A percentile compares a stretch with the other conserved stretches of the same genome.
Conservation (phyloP, 2,113 vertebrate species). For the Melospiza georgiana region DNA sequence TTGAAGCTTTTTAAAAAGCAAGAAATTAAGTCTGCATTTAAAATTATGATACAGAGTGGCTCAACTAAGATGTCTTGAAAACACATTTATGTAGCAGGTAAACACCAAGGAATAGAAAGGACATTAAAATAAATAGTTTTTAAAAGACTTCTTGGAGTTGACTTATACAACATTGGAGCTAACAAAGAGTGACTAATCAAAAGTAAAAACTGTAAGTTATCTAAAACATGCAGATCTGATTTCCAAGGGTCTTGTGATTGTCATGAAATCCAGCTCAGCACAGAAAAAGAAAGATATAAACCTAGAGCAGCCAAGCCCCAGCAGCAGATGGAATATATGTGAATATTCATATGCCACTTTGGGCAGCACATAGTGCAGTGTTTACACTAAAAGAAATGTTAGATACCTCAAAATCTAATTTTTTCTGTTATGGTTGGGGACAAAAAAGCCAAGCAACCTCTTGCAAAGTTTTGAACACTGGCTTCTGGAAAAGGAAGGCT, state of each 20-base stretch:
- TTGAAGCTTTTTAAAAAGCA: conserved; percentile 7
- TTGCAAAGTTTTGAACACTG: not conserved
- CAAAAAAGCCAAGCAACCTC: not conserved
- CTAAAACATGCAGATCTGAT: not conserved
- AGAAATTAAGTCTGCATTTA: not conserved
- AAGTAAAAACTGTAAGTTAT: conserved; percentile 21
- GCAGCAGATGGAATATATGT: conserved; percentile 37
- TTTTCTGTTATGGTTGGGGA: not conserved
- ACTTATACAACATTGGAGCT: conserved; percentile 10
- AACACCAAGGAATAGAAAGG: not conserved
- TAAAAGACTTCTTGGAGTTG: not conserved
- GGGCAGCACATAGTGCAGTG: not conserved
- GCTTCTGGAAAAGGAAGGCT: conserved; percentile 6
- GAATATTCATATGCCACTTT: not conserved
- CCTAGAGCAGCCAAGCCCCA: conserved; percentile 12
- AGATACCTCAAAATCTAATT: not conserved
- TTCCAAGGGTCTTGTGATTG: not conserved
- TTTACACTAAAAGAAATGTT: not conserved
- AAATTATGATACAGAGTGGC: not conserved
- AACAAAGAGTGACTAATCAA: conserved; percentile 29
- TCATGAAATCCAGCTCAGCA: conserved; percentile 32
- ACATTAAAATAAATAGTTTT: conserved; percentile 5
- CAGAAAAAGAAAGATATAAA: conserved; percentile 37
- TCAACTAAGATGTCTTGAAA: conserved; percentile 1
- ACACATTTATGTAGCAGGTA: not conserved